Percentiles rank a stretch among this genome's conserved stretches.
Evolutionary conservation across 1,140 invertebrate species (phyloP).

Genomic region (Heliconius himera): DNA sequence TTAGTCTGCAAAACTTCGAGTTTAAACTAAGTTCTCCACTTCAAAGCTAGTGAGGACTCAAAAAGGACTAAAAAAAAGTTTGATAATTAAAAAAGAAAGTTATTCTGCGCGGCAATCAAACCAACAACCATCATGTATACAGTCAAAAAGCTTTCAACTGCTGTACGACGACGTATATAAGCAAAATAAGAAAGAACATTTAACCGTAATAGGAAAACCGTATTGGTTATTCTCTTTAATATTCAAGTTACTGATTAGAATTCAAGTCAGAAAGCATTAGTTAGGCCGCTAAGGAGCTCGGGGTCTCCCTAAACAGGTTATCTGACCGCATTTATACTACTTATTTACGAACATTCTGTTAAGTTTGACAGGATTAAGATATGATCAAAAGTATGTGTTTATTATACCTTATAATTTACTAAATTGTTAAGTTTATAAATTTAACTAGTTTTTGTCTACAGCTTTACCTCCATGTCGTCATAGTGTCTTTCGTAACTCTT

Average conservation of each 20-base stretch:
- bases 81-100: too few species aligned
- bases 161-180: not conserved
- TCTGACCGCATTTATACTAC: not conserved
- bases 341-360: not conserved
- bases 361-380: not conserved
- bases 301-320: constrained; percentile 22
- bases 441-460: too few species aligned
- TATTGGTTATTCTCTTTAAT: not conserved
- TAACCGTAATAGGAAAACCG: too few species aligned
- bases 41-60: too few species aligned
- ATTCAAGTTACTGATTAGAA: constrained; percentile 15
- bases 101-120: too few species aligned
- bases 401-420: not conserved
- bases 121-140: too few species aligned
- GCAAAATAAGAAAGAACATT: not conserved
- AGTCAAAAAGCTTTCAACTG: too few species aligned
- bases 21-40: too few species aligned
- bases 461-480: too few species aligned
- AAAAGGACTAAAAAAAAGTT: too few species aligned
- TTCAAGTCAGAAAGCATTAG: constrained; percentile 10
- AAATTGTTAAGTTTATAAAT: not conserved
- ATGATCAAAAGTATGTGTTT: not conserved
- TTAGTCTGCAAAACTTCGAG: too few species aligned
- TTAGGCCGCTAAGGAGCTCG: constrained; percentile 1
- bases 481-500: too few species aligned